A percentile compares a stretch with the other conserved stretches of the same genome.
These are phyloP conservation scores for Galleria mellonella DNA, from an alignment of 1,140 invertebrate genomes.

Conservation along the genomic window DNA sequence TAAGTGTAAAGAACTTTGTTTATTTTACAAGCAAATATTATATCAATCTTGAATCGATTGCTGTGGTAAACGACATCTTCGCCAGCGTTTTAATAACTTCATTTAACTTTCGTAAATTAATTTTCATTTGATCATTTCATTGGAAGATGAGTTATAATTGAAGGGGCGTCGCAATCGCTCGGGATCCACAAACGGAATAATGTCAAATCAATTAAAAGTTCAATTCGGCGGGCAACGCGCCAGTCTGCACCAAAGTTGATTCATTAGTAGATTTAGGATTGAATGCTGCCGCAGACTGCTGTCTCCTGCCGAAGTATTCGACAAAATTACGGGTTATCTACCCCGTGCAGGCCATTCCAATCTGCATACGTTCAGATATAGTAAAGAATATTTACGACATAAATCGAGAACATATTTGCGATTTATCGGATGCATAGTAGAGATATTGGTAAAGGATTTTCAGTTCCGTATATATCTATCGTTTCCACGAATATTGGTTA, in stretches of 20 bases:
- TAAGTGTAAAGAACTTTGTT: no score
- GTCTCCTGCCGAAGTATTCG: conserved; percentile 12
- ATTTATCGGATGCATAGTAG: background rate
- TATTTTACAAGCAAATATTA: conserved; percentile 2
- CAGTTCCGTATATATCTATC: no score
- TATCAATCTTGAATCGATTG: conserved; percentile 12
- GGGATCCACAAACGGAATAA: conserved; percentile 56
- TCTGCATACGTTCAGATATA: conserved; percentile 24
- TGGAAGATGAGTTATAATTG: conserved; percentile 60
- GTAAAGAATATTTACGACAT: conserved; percentile 8
- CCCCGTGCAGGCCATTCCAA: conserved; percentile 26
- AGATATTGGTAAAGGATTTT: no score
- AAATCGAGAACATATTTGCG: conserved; percentile 7
- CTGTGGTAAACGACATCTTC: conserved; percentile 24
- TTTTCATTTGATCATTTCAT: conserved; percentile 65
- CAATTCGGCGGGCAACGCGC: conserved; percentile 43
- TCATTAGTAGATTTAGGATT: conserved; percentile 34
- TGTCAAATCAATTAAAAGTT: conserved; percentile 67
- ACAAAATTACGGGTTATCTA: conserved; percentile 36
- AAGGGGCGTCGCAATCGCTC: conserved; percentile 41
- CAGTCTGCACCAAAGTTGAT: conserved; percentile 36
- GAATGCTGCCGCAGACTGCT: conserved; percentile 10
- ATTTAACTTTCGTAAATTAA: conserved; percentile 59
- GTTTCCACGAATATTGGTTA: no score
- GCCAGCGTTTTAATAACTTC: conserved; percentile 40